Base-by-base conservation (phyloP, 2,888 invertebrate species). In the Panzeria rudis region DNA sequence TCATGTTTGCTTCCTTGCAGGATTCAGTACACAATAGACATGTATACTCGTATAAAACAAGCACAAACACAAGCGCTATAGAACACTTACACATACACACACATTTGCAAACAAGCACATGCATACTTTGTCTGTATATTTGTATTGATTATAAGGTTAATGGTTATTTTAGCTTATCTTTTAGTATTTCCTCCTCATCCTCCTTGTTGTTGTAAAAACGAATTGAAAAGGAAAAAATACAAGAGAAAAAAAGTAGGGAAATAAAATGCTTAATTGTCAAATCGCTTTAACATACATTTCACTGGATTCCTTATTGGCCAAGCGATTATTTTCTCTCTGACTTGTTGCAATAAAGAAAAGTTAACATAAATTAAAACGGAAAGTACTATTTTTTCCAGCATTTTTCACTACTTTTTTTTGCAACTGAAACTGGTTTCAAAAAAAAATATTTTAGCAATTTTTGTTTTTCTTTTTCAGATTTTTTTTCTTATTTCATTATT, bases 241-340 rank as follows among this genome's bases (percentile, higher is more conserved):
- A 29, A 3, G 5, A 3, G 5, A 7, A 38, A 29, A 29, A 13
- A 13, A 35, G 1, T 13, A 29, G 5, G n/a, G 17, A 35, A 54
- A 62, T 44, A 75, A 75, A 81, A 76, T 71, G 71, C 50, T 82
- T 82, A 82, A 76, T 82, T 82, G 82, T 71, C 82, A 82, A 82
- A 77, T 82, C 76, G 64, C 50, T 76, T 82, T 76, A 81, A 59
- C 66, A 61, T 50, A 68, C 44, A 75, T 52, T 75, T 61, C 71
- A 71, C 62, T 64, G 62, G 64, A 76, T 76, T 76, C 69, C 25
- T 64, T 71, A 56, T 61, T 76, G 76, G 64, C 54, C 59, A 81
- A 76, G 41, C 29, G 61, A 17, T 76, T 82, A 54, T 20, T 61
- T 47, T 44, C 11, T 15, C 17, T 20, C 20, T 38, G 20, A 29